A percentile compares a stretch with the other conserved stretches of the same genome.
Conservation (phyloP, 2,888 invertebrate species). For the Volucella inflata region DNA sequence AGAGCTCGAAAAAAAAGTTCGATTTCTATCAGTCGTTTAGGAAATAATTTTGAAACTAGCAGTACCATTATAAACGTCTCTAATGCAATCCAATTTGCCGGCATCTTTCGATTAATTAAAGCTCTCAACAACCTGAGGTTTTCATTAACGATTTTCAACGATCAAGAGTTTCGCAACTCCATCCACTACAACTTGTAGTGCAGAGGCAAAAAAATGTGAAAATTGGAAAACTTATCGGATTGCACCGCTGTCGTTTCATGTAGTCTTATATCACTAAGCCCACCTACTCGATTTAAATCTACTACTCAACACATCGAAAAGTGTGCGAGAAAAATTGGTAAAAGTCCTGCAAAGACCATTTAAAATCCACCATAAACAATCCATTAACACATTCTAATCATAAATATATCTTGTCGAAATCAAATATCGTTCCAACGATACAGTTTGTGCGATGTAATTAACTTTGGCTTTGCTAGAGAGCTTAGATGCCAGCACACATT, state of each 20-base stretch:
- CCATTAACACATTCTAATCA: slow-evolving; percentile 75
- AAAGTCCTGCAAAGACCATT: slow-evolving; percentile 13
- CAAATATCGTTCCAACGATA: slow-evolving; percentile 63
- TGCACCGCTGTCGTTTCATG: slow-evolving; percentile 12
- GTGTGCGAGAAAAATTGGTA: background rate
- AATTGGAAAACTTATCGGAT: slow-evolving; percentile 73
- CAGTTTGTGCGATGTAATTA: slow-evolving; percentile 69
- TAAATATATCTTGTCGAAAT: slow-evolving; percentile 70
- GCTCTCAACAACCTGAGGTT: slow-evolving; percentile 14
- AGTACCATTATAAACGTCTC: too few relatives aligned
- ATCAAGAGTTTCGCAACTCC: slow-evolving; percentile 8
- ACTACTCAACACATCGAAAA: slow-evolving; percentile 16
- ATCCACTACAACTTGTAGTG: background rate
- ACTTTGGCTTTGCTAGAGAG: slow-evolving; percentile 53
- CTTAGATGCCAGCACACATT: slow-evolving; percentile 27
- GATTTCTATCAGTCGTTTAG: too few relatives aligned
- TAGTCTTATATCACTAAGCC: slow-evolving; percentile 43
- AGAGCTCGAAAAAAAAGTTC: too few relatives aligned
- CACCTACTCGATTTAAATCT: slow-evolving; percentile 25
- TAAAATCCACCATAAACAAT: slow-evolving; percentile 53
- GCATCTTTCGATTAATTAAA: slow-evolving; percentile 44
- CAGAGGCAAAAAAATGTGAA: slow-evolving; percentile 59
- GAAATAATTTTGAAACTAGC: too few relatives aligned
- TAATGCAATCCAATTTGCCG: slow-evolving; percentile 17
- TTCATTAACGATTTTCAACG: slow-evolving; percentile 33